Base-by-base conservation (phyloP, 1,140 invertebrate species). In the Odontomachus brunneus region DNA sequence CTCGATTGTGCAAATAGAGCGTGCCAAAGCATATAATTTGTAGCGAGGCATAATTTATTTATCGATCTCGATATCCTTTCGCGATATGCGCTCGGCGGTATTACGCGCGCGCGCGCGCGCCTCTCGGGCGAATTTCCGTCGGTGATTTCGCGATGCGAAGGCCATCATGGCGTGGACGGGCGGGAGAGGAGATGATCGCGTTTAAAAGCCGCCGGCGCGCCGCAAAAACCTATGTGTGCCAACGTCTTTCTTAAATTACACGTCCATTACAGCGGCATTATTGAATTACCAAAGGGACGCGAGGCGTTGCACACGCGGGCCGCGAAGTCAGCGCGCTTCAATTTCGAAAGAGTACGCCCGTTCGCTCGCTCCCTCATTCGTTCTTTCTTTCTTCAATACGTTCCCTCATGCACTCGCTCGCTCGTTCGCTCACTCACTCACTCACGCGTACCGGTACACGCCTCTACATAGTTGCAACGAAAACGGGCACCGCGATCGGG, bases 211-310 rank as follows among this genome's bases (percentile, higher is more conserved):
- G 11, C 49, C 57, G 57, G 0, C 24, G 38, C 24, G 14, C 29
- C 29, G 19, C 49, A 78, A 44, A 76, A 78, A 78, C 29, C 22
- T 53, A 53, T 44, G 19, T 65, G 48, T 53, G 74, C 44, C 74
- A 38, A 76, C 60, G 62, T 66, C 63, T 78, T 69, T 69, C 75
- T 78, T 55, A 69, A 78, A 57, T 67, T 78, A 67, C 51, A 55
- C 33, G 75, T 48, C 51, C 75, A 57, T 67, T 78, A 69, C 74
- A 19, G 11, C 48, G 74, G 22, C 17, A 17, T 71, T 80, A 80
- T 71, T 71, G 65, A 80, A 80, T 80, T 71, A 71, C 75, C 33
- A 44, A 51, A 78, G 12, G 22, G 51, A 57, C 60, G 11, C 19
- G 26, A 26, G 29, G 33, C 38, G 22, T 48, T 5, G 55, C 60